Evolutionary conservation across 2,888 invertebrate genomes (phyloP), one percentile per base, ranked within the genome.

Genomic region (Lymantria dispar): DNA sequence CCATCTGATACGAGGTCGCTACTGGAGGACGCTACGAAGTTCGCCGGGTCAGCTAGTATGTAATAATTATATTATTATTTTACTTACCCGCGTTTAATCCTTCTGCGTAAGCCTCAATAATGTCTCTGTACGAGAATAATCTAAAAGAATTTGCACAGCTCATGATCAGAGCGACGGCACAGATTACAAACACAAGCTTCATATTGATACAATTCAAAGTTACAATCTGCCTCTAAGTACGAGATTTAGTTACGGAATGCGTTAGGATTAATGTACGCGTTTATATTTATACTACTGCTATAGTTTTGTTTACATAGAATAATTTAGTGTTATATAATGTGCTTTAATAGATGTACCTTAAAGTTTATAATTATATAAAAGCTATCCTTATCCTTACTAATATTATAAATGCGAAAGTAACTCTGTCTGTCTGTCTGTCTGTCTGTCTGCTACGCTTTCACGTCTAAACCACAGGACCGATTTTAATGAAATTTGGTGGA

Each of bases 111-210:
- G 15, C 45, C n/a, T 36, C 22, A 2, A 37, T n/a, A 22, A 29
- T 3, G 31, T 40, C 40, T 7, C 9, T 1, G 3, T 31, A n/a
- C 7, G 30, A 43, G 7, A 30, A 37, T 14, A 36, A 0, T 15
- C 30, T 42, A 11, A 14, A 12, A n/a, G 43, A 41, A 12, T 43
- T 0, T 9, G 31, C 12, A 11, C 14, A 5, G 11, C 41, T 41
- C n/a, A n/a, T n/a, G 8, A 43, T n/a, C 3, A 50, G n/a, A 8
- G 43, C 11, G 31, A 22, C 0, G 0, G 43, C 46, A 22, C 42
- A 38, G 31, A 46, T 11, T 1, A 31, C 43, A 1, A 46, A 7
- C 3, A 53, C 31, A 1, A 49, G 13, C 43, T 64, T 61, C 65
- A 62, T 63, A 33, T 30, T 64, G 12, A 44, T 40, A 7, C n/a